phyloP scores from a whole-genome alignment of 2,797 vertebrate species.

The Tapera naevia region DNA sequence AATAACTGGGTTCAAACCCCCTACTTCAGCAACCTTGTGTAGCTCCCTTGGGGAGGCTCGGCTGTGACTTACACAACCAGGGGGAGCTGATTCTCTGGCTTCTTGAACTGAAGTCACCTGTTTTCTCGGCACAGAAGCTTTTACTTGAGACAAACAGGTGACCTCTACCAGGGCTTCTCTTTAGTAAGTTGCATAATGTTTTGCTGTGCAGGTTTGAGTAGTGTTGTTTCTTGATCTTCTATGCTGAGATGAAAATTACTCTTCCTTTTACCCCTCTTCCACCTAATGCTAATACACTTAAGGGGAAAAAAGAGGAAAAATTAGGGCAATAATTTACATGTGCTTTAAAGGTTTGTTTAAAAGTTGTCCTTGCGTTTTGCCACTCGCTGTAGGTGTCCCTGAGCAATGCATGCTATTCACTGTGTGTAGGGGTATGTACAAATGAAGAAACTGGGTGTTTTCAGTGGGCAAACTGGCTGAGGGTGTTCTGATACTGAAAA shows the following conservation, averaged over 20 bases:
- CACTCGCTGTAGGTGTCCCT: rapidly evolving
- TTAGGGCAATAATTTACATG: rapidly evolving
- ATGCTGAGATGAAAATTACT: not conserved
- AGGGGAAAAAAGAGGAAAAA: not conserved
- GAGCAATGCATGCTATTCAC: not conserved
- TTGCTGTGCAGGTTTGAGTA: not conserved
- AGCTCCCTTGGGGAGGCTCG: not conserved
- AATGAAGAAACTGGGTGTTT: not conserved
- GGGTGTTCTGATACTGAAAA: not conserved
- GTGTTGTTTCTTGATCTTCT: not conserved
- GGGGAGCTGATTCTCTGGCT: not conserved
- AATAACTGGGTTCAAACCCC: not conserved
- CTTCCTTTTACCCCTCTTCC: not conserved
- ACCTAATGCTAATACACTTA: not conserved
- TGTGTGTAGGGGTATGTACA: not conserved
- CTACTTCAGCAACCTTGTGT: not conserved
- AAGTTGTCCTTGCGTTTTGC: not conserved
- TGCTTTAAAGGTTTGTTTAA: not conserved
- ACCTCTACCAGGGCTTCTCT: not conserved
- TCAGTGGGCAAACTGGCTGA: not conserved
- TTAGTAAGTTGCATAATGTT: not conserved
- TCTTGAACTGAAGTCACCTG: not conserved
- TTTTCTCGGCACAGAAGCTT: not conserved
- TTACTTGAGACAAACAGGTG: not conserved
- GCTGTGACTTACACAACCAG: not conserved